phyloP scores from a whole-genome alignment of 2,113 vertebrate species.

The Mormyrus lacerda region DNA sequence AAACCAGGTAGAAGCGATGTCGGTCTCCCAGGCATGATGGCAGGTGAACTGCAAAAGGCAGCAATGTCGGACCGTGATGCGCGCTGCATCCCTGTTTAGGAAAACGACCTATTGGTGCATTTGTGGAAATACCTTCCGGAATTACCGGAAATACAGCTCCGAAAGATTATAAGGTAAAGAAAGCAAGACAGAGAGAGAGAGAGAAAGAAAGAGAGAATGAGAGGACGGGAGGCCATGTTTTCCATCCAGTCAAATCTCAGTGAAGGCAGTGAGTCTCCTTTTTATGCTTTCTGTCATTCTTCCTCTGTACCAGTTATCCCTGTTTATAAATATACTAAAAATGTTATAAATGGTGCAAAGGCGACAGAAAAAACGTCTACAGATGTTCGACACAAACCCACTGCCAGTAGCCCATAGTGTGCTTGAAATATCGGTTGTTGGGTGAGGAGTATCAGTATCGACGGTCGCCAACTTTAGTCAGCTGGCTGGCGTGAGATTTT shows the following conservation, averaged over 20 bases:
- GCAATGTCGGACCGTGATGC: not conserved
- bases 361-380: too few species aligned
- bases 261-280: too few species aligned
- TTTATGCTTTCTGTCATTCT: not conserved
- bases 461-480: not conserved
- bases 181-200: not conserved
- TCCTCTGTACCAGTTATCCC: not conserved
- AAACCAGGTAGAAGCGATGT: not conserved
- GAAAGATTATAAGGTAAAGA: not conserved
- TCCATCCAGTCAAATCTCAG: slow-evolving; percentile 8
- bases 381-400: too few species aligned
- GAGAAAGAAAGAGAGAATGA: not conserved
- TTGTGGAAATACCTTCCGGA: not conserved
- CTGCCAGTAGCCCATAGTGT: too few species aligned
- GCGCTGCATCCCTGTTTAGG: not conserved
- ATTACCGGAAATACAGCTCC: not conserved
- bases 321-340: too few species aligned
- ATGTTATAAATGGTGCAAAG: too few species aligned
- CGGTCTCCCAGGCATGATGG: not conserved
- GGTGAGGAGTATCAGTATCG: too few species aligned
- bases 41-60: not conserved
- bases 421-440: too few species aligned
- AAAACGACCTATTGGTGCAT: not conserved
- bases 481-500: not conserved
- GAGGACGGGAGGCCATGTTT: not conserved